Percentiles rank a stretch among this genome's conserved stretches.
Conservation (phyloP, 2,888 invertebrate species). For the Drosophila recens region DNA sequence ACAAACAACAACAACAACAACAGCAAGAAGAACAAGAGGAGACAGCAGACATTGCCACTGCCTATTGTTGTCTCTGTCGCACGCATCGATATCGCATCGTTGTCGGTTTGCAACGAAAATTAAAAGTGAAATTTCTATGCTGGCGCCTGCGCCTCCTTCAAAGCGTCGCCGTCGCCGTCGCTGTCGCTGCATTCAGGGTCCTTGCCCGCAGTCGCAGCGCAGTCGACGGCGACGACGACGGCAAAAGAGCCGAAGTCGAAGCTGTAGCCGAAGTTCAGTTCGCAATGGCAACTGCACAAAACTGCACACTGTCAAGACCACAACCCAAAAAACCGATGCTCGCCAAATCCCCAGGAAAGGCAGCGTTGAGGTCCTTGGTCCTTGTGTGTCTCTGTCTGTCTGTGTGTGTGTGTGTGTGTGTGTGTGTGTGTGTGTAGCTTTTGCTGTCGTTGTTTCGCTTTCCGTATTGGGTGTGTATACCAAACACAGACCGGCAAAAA, state of each 20-base stretch:
- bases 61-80: conserved; percentile 66
- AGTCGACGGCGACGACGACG: conserved; percentile 31
- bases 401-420: conserved; percentile 43
- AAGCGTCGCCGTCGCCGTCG: background rate
- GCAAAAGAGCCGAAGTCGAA: background rate
- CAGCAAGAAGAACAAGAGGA: conserved; percentile 26
- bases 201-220: conserved; percentile 80
- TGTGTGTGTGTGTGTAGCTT: conserved; percentile 42
- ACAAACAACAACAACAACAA: conserved; percentile 68
- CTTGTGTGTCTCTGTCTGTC: conserved; percentile 51
- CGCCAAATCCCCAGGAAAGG: conserved; percentile 26
- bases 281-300: conserved; percentile 17
- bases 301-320: conserved; percentile 82
- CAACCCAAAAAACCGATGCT: conserved; percentile 55
- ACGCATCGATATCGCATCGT: conserved; percentile 40
- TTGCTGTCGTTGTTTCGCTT: conserved; percentile 82
- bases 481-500: conserved; percentile 63
- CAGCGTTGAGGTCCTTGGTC: conserved; percentile 48
- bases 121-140: conserved; percentile 85
- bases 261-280: background rate
- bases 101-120: conserved; percentile 79
- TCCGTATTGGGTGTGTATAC: conserved; percentile 84
- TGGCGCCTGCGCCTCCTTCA: conserved; percentile 71
- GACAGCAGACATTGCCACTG: conserved; percentile 26
- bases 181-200: conserved; percentile 64